These are phyloP conservation scores for Eurypyga helias DNA, from an alignment of 2,113 vertebrate species.

Conservation along the genomic window DNA sequence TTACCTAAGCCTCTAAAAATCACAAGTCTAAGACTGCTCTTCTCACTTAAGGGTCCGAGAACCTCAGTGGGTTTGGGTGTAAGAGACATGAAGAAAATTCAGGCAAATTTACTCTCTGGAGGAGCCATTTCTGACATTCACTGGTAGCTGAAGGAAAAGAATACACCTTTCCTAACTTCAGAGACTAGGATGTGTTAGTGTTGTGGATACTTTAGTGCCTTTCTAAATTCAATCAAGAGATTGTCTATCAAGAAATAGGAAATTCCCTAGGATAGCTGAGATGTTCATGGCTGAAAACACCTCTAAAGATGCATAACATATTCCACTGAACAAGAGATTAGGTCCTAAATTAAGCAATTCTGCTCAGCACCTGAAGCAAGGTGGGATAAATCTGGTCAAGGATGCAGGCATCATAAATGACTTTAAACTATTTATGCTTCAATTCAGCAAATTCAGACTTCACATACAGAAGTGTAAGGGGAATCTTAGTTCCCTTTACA, in stretches of 20 bases:
- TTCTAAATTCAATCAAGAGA: neutral
- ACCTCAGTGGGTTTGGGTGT: rapidly evolving
- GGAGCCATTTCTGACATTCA: neutral
- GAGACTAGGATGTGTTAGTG: neutral
- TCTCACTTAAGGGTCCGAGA: neutral
- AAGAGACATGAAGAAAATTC: neutral
- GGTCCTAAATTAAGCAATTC: neutral
- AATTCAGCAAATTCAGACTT: neutral
- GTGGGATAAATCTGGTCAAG: neutral
- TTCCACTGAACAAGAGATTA: neutral
- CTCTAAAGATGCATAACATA: neutral
- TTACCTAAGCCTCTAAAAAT: neutral
- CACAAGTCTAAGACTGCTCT: neutral
- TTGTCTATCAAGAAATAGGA: neutral
- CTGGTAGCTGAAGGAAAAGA: neutral
- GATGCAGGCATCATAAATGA: neutral
- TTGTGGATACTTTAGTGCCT: neutral
- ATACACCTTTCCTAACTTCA: neutral
- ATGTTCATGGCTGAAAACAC: neutral
- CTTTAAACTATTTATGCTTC: neutral
- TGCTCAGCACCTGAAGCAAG: neutral
- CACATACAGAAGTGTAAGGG: neutral
- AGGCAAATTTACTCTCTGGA: neutral
- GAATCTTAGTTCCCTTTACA: neutral
- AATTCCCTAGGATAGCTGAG: neutral